Base-by-base conservation (phyloP, 2,113 vertebrate species). In the Psittacula cyanocephala region DNA sequence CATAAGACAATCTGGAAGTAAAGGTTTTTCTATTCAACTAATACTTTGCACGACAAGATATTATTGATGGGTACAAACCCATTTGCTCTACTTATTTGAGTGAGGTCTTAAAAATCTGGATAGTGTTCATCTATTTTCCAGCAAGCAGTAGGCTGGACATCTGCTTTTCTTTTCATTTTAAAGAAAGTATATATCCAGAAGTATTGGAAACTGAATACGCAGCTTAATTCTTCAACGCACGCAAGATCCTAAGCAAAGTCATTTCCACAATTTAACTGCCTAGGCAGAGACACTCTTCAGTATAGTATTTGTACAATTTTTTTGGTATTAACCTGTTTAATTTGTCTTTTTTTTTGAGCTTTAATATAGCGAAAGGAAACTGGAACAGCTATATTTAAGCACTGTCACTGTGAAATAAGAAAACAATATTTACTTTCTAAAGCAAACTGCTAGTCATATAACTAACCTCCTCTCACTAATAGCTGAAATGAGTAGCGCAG, bases 61-160 rank as follows among this genome's bases (percentile, higher is more conserved):
- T 88, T 95, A 90, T 70, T 95, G 55, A 95, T 96, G 74, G 37
- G 60, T 94, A 77, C 59, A 91, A 86, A 95, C 41, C 33, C 43
- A 65, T 67, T 91, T 95, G 44, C 17, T 95, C 27, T 95, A 80
- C 86, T 94, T 92, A 94, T 83, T 96, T 88, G 93, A 87, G n/a
- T 76, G 47, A 88, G 41, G 50, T 97, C 89, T 97, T 96, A 86
- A 94, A 97, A 96, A 92, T 89, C 92, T 97, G 92, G 60, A 23
- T 93, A 85, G 44, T 37, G 31, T 89, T 97, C 91, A 70, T 95
- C 76, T 91, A n/a, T 97, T 97, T 97, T 97, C 93, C 96, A 97
- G 82, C 82, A 96, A 92, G 94, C 71, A 92, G 52, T 95, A 93
- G 70, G 76, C 93, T 93, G 94, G 79, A 97, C 94, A 93, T 95